Evolutionary conservation across 64 coral and sea anemone species (phyloP).

Genomic region (Stylophora pistillata): DNA sequence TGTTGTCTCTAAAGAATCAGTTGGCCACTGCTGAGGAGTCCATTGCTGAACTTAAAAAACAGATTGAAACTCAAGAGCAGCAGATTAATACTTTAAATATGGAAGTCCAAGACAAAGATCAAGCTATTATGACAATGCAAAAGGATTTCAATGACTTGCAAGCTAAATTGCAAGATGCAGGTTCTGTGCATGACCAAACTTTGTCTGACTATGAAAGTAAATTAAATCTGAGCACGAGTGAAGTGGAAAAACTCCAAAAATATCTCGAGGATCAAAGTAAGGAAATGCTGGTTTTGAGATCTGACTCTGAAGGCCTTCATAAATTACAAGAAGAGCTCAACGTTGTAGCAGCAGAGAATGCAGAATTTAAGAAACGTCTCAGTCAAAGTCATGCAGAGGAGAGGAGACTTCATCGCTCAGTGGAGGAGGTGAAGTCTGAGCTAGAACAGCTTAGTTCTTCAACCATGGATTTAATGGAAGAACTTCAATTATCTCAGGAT

Average conservation of each 20-base stretch:
- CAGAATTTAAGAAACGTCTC: background rate
- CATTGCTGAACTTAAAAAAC: constrained; percentile 19
- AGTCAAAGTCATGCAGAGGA: constrained; percentile 9
- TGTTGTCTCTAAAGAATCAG: background rate
- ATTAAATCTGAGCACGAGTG: background rate
- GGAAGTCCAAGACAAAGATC: constrained; percentile 6
- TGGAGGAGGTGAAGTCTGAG: constrained; percentile 75
- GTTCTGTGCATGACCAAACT: background rate
- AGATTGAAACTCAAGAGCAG: constrained; percentile 4
- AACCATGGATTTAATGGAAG: constrained; percentile 90
- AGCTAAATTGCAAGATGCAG: background rate
- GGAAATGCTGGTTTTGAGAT: background rate
- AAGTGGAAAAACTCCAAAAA: constrained; percentile 40
- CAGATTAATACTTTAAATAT: constrained; percentile 1
- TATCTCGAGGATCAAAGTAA: constrained; percentile 41
- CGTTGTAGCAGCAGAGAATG: constrained; percentile 51
- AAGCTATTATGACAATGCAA: background rate
- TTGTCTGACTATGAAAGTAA: constrained; percentile 10
- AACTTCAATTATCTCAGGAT: constrained; percentile 77
- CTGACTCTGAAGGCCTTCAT: constrained; percentile 42
- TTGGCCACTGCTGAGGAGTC: constrained; percentile 28
- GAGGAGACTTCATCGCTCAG: constrained; percentile 35
- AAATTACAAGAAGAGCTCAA: constrained; percentile 44
- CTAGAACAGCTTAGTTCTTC: constrained; percentile 60
- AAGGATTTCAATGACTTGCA: constrained; percentile 9